Evolutionary conservation across 2,888 invertebrate genomes (phyloP).

Genomic region (Leucophora obtusa): DNA sequence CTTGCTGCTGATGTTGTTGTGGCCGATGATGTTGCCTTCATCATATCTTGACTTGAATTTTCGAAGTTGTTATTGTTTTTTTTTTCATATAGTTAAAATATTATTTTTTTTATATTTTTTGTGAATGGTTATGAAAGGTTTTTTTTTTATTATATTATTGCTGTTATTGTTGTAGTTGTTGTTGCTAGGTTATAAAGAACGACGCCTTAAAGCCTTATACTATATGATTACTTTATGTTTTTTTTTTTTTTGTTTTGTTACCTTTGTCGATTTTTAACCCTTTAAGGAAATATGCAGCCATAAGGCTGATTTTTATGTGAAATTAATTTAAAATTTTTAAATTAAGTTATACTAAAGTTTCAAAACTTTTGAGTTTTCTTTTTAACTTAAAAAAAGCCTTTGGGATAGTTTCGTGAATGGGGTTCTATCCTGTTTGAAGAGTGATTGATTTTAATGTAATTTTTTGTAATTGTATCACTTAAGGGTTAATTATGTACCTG

Average conservation of each 20-base stretch:
- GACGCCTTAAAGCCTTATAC: constrained; percentile 67
- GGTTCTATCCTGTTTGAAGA: no score
- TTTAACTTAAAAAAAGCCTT: no score
- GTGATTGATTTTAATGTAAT: no score
- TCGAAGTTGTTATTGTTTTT: constrained; percentile 1
- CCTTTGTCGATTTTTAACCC: no score
- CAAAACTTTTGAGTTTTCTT: no score
- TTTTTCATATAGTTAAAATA: constrained; percentile 34
- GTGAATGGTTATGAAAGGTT: constrained; percentile 43
- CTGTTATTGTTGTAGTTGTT: constrained; percentile 26
- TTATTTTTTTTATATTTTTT: constrained; percentile 28
- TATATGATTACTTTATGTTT: constrained; percentile 52
- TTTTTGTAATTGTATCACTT: neutral
- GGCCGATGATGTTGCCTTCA: constrained; percentile 25
- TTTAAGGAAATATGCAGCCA: no score
- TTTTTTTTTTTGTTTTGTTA: neutral
- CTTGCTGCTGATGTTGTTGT: constrained; percentile 32
- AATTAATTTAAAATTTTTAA: no score
- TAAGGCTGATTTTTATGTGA: no score
- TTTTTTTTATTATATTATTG: constrained; percentile 23
- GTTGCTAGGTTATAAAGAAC: constrained; percentile 70
- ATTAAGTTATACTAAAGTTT: no score
- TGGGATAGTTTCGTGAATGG: no score
- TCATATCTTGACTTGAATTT: constrained; percentile 42
- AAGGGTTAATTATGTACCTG: constrained; percentile 37